These are phyloP conservation scores for Orbicella faveolata DNA, from an alignment of 64 coral and sea anemone genomes.

Conservation along the genomic window DNA sequence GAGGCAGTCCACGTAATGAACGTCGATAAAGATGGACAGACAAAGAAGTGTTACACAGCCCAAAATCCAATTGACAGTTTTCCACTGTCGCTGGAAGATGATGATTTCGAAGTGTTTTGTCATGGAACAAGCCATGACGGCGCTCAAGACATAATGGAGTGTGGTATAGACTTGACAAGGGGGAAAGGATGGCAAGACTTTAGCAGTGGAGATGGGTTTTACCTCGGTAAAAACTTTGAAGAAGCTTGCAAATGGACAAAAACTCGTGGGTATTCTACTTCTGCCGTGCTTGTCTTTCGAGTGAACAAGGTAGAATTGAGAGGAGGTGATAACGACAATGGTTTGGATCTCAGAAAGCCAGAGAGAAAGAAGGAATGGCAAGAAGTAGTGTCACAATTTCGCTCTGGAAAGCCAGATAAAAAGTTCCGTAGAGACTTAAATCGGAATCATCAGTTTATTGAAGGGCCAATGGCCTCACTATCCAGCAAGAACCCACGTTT, in stretches of 20 bases:
- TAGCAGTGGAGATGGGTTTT: constrained; percentile 39
- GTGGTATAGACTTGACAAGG: neutral
- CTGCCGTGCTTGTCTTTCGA: constrained; percentile 62
- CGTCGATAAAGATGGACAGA: neutral
- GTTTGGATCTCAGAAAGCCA: neutral
- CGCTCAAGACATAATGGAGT: constrained; percentile 1
- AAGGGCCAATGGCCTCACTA: constrained; percentile 3
- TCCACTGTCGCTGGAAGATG: neutral
- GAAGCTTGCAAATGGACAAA: constrained; percentile 27
- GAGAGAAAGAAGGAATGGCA: neutral
- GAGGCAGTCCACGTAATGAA: neutral
- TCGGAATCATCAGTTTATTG: neutral
- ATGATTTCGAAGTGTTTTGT: neutral
- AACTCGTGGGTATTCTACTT: neutral
- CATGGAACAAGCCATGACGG: constrained; percentile 42
- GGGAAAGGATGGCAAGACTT: constrained; percentile 12
- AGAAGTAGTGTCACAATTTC: neutral
- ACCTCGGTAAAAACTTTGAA: constrained; percentile 9
- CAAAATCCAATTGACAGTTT: neutral
- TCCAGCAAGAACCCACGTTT: neutral
- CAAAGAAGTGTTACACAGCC: neutral
- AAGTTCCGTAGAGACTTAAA: neutral
- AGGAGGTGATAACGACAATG: neutral
- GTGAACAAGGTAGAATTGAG: neutral
- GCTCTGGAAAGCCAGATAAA: neutral